Evolutionary conservation across 92 coral and sea anemone species (phyloP).

Genomic region (Muricea muricata): DNA sequence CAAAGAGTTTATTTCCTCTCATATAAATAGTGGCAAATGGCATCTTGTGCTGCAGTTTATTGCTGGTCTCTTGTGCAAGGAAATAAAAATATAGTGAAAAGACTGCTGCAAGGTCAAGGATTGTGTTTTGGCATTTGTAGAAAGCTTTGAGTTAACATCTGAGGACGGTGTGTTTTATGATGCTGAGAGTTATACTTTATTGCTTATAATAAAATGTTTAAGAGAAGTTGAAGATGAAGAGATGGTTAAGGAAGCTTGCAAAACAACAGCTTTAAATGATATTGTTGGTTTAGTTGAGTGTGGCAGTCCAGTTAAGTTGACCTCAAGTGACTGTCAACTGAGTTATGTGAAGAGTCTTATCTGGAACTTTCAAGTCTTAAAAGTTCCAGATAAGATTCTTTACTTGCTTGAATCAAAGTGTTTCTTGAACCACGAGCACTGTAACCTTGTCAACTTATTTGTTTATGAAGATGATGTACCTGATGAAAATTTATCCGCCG

Average conservation of each 20-base stretch:
- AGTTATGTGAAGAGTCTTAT: too few relatives aligned
- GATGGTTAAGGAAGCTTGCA: not conserved
- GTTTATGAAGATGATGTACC: too few relatives aligned
- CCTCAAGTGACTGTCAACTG: not conserved
- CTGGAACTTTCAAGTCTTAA: too few relatives aligned
- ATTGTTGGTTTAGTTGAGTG: too few relatives aligned
- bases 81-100: not conserved
- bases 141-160: not conserved
- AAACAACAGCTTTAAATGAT: not conserved
- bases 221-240: not conserved
- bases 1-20: not conserved
- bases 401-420: too few relatives aligned
- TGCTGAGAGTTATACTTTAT: not conserved
- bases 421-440: too few relatives aligned
- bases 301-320: too few relatives aligned
- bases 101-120: not conserved
- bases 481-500: too few relatives aligned
- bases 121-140: not conserved
- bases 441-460: too few relatives aligned
- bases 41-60: slow-evolving; percentile 17
- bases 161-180: not conserved
- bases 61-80: too few relatives aligned
- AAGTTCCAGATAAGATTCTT: too few relatives aligned
- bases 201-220: not conserved
- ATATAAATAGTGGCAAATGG: not conserved